Evolutionary conservation across 2,797 vertebrate species (phyloP).

Genomic region (Garrulus glandarius): DNA sequence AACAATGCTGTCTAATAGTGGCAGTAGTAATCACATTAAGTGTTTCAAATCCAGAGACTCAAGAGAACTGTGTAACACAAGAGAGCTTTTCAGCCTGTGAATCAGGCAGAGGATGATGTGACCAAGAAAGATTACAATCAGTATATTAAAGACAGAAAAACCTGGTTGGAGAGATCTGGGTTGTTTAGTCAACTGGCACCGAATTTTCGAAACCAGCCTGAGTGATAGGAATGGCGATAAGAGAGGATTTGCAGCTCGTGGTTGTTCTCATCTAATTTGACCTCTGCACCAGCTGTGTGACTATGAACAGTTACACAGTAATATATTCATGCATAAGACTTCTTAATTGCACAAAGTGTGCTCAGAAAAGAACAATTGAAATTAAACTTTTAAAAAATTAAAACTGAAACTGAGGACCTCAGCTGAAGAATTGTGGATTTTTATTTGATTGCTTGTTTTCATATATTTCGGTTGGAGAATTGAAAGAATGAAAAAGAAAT

Average conservation of each 20-base stretch:
- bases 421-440: not conserved
- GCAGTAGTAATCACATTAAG: constrained; percentile 28
- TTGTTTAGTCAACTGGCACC: not conserved
- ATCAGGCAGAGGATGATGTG: not conserved
- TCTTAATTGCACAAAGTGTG: not conserved
- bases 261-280: not conserved
- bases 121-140: not conserved
- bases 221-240: not conserved
- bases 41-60: constrained; percentile 36
- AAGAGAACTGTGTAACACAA: not conserved
- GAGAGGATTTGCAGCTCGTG: not conserved
- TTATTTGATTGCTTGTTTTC: not conserved
- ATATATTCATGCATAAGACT: not conserved
- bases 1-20: constrained; percentile 8
- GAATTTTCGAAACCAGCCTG: not conserved
- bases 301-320: not conserved
- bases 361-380: not conserved
- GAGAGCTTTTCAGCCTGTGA: not conserved
- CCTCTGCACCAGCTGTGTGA: not conserved
- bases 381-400: not conserved
- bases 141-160: not conserved
- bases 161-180: not conserved
- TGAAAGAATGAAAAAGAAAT: not conserved
- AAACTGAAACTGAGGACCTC: not conserved
- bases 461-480: not conserved